Percentiles rank a stretch among this genome's conserved stretches.
Conservation (phyloP, 2,797 vertebrate genomes). For the Lemur catta region DNA sequence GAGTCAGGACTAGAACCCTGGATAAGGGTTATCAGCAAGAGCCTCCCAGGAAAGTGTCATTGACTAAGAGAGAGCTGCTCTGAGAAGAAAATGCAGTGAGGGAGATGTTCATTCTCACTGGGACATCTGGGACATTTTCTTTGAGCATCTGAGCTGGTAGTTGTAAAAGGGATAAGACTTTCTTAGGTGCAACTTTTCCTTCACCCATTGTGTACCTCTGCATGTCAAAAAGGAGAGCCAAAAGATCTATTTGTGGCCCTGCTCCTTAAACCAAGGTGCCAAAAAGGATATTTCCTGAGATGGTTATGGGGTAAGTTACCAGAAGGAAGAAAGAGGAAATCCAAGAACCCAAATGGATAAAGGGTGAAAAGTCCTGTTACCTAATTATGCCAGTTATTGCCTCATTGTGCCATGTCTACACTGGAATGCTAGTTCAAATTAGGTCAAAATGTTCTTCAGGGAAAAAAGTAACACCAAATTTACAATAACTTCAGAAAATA, state of each 20-base stretch:
- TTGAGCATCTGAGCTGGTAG: not conserved
- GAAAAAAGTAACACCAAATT: not conserved
- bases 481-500: not conserved
- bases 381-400: not conserved
- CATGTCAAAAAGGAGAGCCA: not conserved
- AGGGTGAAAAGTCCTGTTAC: not conserved
- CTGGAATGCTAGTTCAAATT: not conserved
- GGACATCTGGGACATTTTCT: not conserved
- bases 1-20: not conserved
- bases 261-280: not conserved
- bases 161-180: not conserved
- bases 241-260: not conserved
- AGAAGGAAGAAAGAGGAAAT: slow-evolving; percentile 25
- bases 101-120: not conserved
- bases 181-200: not conserved
- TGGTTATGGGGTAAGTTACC: not conserved
- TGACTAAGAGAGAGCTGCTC: not conserved
- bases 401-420: not conserved
- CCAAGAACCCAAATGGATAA: not conserved
- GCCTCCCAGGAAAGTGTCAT: not conserved
- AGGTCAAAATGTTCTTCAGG: not conserved
- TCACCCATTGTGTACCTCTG: not conserved
- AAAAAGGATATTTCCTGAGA: not conserved
- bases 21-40: not conserved
- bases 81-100: not conserved